These are phyloP conservation scores for Dynastes maya DNA, from an alignment of 2,888 invertebrate genomes.

Conservation along the genomic window DNA sequence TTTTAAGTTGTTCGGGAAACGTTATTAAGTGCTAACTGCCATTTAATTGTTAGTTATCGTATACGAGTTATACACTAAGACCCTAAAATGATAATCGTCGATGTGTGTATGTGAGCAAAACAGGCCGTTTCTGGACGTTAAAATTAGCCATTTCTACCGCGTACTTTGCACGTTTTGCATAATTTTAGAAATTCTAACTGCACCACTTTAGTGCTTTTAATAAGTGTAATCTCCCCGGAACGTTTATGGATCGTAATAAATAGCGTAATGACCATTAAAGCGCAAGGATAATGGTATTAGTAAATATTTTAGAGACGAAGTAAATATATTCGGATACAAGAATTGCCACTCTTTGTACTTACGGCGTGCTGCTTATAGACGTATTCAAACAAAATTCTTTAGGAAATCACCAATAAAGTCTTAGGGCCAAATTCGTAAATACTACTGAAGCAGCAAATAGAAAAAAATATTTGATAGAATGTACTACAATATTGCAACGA, in stretches of 20 bases:
- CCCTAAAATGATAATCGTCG: background rate
- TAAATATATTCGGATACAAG: background rate
- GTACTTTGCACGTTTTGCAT: constrained; percentile 20
- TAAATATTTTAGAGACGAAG: background rate
- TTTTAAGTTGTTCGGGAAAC: constrained; percentile 27
- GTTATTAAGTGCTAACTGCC: constrained; percentile 29
- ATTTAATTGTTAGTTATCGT: constrained; percentile 23
- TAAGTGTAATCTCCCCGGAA: background rate
- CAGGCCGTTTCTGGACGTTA: constrained; percentile 2
- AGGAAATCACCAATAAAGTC: no score
- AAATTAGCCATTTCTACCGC: background rate
- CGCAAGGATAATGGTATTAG: background rate
- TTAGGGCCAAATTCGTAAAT: no score
- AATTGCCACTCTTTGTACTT: no score
- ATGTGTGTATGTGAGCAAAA: background rate
- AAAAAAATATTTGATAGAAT: no score
- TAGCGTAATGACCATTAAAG: constrained; percentile 20
- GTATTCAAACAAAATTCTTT: no score
- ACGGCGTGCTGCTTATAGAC: no score
- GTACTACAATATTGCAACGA: no score
- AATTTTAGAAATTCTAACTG: constrained; percentile 8
- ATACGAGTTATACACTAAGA: constrained; percentile 7
- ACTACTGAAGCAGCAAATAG: no score
- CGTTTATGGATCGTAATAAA: constrained; percentile 13
- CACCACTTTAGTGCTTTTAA: constrained; percentile 1